Conservation (phyloP, 2,888 invertebrate genomes). For the Acrobeloides nanus region DNA sequence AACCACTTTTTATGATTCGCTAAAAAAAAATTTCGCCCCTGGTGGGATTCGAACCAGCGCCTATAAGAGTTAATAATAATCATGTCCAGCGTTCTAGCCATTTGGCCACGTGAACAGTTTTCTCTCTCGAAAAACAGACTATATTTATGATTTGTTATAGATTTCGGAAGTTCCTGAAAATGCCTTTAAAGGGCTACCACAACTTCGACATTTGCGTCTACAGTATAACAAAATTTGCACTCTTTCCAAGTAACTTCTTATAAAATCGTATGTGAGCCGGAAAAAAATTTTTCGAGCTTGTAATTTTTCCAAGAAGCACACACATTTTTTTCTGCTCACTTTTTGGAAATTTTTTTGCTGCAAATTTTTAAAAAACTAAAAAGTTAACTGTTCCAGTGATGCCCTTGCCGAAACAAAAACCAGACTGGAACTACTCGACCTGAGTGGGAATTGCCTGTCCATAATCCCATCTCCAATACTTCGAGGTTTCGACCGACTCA, state of each 20-base stretch:
- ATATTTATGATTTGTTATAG: slow-evolving; percentile 24
- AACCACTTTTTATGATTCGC: neutral
- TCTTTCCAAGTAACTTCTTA: slow-evolving; percentile 27
- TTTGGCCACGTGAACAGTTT: too few relatives aligned
- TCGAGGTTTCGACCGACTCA: slow-evolving; percentile 68
- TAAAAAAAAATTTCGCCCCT: slow-evolving; percentile 5
- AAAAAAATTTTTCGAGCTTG: neutral
- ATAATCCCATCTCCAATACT: slow-evolving; percentile 75
- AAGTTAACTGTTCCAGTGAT: slow-evolving; percentile 28
- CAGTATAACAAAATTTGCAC: slow-evolving; percentile 36
- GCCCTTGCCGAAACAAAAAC: slow-evolving; percentile 38
- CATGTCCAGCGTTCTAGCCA: too few relatives aligned
- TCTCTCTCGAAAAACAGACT: slow-evolving; percentile 3
- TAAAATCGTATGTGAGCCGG: neutral
- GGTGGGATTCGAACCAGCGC: slow-evolving; percentile 2
- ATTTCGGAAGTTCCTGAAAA: slow-evolving; percentile 27
- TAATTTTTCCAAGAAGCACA: neutral
- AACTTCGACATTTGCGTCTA: slow-evolving; percentile 32
- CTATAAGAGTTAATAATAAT: slow-evolving; percentile 4
- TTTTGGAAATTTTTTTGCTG: neutral
- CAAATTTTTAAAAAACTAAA: neutral
- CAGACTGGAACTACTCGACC: slow-evolving; percentile 68
- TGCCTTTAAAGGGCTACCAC: slow-evolving; percentile 23
- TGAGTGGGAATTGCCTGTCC: slow-evolving; percentile 73
- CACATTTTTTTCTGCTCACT: neutral